Base-by-base conservation (phyloP, 2,888 invertebrate species). In the Drosophila macrospina region DNA sequence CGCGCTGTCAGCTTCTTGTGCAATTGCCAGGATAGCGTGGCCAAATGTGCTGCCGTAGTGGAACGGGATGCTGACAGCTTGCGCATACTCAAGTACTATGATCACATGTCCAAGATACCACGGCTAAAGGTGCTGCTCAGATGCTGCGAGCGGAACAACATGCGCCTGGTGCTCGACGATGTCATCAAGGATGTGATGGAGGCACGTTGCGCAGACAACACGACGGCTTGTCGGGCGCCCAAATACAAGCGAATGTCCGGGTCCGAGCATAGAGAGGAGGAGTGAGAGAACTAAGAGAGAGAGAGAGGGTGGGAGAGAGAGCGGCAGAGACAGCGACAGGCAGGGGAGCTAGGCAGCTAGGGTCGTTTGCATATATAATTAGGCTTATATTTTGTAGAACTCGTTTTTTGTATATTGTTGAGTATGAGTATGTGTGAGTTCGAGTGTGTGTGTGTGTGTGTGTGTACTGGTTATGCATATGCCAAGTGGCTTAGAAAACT, bases 51-150 rank as follows among this genome's bases (percentile, higher is more conserved):
- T 5, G 71, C 70, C 1, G 28, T 24, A 5, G 24, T n/a, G 1
- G 45, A 13, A 1, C 65, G 63, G 0, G 37, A 28, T 2, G 13
- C 3, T 5, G 42, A 41, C 4, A 44, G 34, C 16, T 8, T 54
- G 4, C 74, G 63, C 4, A 59, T 90, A 3, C 16, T 80, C 1
- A 87, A 88, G 59, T 90, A 83, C 65, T 90, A 77, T 24, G 84
- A 89, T 48, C 77, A 74, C 8, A 62, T 90, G 39, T 41, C 74
- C n/a, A 70, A 62, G 11, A 78, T 91, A 55, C 91, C 90, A 0
- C 72, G 77, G 0, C 57, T 69, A 0, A 74, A 70, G 37, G 54
- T 76, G 2, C 66, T 89, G 56, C 20, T 81, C 16, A 66, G 68
- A 24, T 84, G 84, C 61, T 67, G 44, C 7, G 66, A 75, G 10